A percentile compares a stretch with the other conserved stretches of the same genome.
These are phyloP conservation scores for Spinus pinus DNA, from an alignment of 2,797 vertebrate species.

Conservation along the genomic window DNA sequence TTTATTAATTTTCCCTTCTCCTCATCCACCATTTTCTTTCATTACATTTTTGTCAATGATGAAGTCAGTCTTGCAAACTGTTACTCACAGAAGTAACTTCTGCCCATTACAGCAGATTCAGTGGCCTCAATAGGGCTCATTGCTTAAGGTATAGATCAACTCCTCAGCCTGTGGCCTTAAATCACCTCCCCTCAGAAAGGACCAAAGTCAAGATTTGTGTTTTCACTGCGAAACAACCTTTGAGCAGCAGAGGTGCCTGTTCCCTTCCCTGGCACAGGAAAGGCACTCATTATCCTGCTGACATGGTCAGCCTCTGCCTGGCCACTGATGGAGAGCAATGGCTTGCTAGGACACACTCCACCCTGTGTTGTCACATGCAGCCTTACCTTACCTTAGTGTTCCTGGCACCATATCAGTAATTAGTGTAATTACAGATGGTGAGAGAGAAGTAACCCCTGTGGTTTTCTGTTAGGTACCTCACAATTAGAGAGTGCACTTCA, in stretches of 20 bases:
- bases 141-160: not conserved
- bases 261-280: not conserved
- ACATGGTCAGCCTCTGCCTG: not conserved
- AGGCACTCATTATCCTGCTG: not conserved
- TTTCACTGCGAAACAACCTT: not conserved
- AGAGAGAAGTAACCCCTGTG: constrained; percentile 67
- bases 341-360: constrained; percentile 11
- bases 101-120: not conserved
- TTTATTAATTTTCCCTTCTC: constrained; percentile 36
- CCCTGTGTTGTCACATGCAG: constrained; percentile 28
- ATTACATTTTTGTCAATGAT: not conserved
- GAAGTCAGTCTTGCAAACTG: not conserved
- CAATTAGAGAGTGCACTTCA: constrained; percentile 65
- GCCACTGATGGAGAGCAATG: not conserved
- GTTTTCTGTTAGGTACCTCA: constrained; percentile 71
- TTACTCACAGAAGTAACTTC: not conserved
- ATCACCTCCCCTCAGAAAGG: not conserved
- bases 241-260: not conserved
- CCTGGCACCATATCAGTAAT: constrained; percentile 65
- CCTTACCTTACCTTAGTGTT: constrained; percentile 38
- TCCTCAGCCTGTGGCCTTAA: not conserved
- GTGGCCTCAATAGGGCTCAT: not conserved
- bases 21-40: not conserved
- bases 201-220: not conserved
- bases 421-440: constrained; percentile 72